Evolutionary conservation across 1,140 invertebrate species (phyloP), one percentile per base, ranked within the genome.

Genomic region (Leucophenga varia): DNA sequence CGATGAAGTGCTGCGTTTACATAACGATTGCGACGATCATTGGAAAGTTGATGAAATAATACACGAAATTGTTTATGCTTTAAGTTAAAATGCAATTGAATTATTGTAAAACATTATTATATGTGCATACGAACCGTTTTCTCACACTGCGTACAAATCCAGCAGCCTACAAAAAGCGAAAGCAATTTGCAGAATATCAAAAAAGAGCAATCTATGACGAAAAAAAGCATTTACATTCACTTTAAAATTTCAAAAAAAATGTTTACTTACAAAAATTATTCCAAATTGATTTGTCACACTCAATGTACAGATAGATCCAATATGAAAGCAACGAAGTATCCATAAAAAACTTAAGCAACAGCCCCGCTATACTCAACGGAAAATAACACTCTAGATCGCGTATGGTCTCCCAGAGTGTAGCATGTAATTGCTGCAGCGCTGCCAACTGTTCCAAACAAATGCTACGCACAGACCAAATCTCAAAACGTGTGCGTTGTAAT

Each of bases 141-240:
- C 9, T 47, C 59, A 25, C 61, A 65, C 2, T 43, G 49, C 7
- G 44, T 50, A 21, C 61, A 65, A 19, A 67, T 40, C 20, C 32
- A 45, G 18, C 63, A 61, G 34, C 52, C 38, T 0, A 63, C 31
- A 3, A 63, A 16, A 3, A 56, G 35, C n/a, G n/a, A n/a, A n/a
- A n/a, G n/a, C n/a, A n/a, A n/a, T n/a, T n/a, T n/a, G n/a, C n/a
- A n/a, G n/a, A n/a, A n/a, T n/a, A n/a, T n/a, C n/a, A n/a, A n/a
- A n/a, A n/a, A n/a, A n/a, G n/a, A n/a, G n/a, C n/a, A n/a, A n/a
- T n/a, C n/a, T n/a, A n/a, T n/a, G n/a, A n/a, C n/a, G n/a, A n/a
- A n/a, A n/a, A n/a, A n/a, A n/a, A n/a, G n/a, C n/a, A n/a, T n/a
- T n/a, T n/a, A n/a, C n/a, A n/a, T n/a, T n/a, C n/a, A n/a, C n/a